Conservation (phyloP, 2,113 vertebrate species). For the Labeo catla region DNA sequence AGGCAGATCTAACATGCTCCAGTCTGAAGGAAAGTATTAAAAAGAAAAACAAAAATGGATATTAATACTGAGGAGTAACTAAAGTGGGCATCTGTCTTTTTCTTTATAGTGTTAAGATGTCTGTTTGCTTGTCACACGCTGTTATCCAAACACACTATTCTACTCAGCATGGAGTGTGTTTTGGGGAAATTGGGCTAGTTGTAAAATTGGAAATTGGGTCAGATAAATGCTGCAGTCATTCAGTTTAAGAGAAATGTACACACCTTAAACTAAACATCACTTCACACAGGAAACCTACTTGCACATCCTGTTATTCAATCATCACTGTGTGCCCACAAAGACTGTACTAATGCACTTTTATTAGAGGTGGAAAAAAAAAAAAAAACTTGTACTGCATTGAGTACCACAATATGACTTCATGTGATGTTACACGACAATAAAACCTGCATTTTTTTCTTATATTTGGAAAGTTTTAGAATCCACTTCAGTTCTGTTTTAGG, state of each 20-base stretch:
- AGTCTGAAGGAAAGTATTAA: background rate
- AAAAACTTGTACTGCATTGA: background rate
- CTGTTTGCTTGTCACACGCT: background rate
- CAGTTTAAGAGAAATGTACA: background rate
- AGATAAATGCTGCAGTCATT: background rate
- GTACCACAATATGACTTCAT: background rate
- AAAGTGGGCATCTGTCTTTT: background rate
- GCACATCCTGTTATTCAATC: slow-evolving; percentile 13
- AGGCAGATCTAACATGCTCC: background rate
- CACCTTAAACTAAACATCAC: background rate
- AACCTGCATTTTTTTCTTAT: background rate
- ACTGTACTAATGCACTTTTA: background rate
- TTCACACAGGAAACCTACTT: background rate
- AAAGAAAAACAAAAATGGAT: background rate
- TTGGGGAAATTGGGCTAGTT: background rate
- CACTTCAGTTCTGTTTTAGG: background rate
- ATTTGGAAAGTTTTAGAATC: background rate
- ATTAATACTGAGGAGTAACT: background rate
- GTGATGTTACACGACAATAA: background rate
- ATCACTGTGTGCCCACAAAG: background rate
- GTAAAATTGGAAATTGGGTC: background rate
- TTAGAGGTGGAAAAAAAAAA: background rate
- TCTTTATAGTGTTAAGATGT: background rate
- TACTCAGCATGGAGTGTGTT: background rate
- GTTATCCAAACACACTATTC: background rate